Evolutionary conservation across 2,888 invertebrate genomes (phyloP), one percentile per base, ranked within the genome.

Genomic region (Ctena decussata): DNA sequence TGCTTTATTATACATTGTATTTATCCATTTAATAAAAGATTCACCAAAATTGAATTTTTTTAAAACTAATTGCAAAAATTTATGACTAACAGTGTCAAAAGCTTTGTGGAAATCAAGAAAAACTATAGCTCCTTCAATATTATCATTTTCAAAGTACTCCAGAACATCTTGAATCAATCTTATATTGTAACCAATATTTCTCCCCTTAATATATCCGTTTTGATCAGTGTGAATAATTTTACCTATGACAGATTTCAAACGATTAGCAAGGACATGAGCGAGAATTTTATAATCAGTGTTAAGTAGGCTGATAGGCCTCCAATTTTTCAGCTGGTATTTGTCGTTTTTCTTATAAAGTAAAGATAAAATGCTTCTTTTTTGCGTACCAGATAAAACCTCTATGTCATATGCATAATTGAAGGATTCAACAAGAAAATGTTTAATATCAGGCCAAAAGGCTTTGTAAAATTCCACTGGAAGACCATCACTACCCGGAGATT

Each of bases 401-500:
- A 60, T 60, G 71, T 35, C 32, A 39, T 21, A 75, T 30, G 46
- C 39, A 3, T 80, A 18, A 57, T 84, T 84, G 30, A 84, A 41
- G 12, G 84, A 71, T 21, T 49, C 24, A 30, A 75, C 27, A 3
- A 80, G 15, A 60, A 73, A 39, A 27, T 46, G 1, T 24, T 49
- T 32, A 24, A 83, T 49, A 6, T 72, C n/a, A 12, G 35, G 24
- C 76, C 71, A 84, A n/a, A 80, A 84, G 21, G 32, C 44, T 69
- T 77, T 49, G 32, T 57, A 84, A 57, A 84, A 80, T 77, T 84
- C 84, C 30, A 39, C 44, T 12, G 80, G 30, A 30, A 80, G 57
- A n/a, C 84, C 83, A 79, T 79, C 79, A 27, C 41, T 57, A 0
- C 84, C 77, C 18, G 80, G 80, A 39, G 49, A 24, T 69, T 84